Evolutionary conservation across 1,140 invertebrate genomes (phyloP), one percentile per base, ranked within the genome.

Genomic region (Atta cephalotes): DNA sequence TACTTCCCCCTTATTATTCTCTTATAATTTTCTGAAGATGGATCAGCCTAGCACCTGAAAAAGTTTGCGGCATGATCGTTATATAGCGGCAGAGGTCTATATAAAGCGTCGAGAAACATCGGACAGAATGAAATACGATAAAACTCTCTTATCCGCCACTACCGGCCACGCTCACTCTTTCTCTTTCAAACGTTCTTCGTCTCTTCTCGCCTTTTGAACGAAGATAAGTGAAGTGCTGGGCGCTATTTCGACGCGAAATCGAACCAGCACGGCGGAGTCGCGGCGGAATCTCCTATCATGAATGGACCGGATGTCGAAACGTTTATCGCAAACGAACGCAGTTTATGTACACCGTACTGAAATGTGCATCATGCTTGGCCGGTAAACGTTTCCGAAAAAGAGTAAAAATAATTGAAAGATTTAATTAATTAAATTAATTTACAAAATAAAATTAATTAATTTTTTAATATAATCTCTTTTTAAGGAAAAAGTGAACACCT

Each of bases 101-200:
- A 85, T 87, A 85, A 70, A 87, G 45, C 62, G 28, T 31, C 58
- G 71, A 53, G 53, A 51, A 65, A 72, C 53, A 66, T 51, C 35
- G 51, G 35, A 21, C 63, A n/a, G 49, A 65, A 87, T 85, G 56
- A 87, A 87, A 70, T 70, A 65, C 53, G 85, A 87, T 87, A 85
- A 85, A 77, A 87, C 31, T 45, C 31, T 45, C 39, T 78, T 77
- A 87, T 71, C 45, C n/a, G 28, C 60, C 31, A 53, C 25, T 49
- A 45, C 56, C 63, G 35, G 25, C 39, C 63, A 58, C 53, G 7
- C 78, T 72, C 66, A 31, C 58, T 86, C 51, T 49, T 39, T 81
- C 85, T 86, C 53, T 78, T n/a, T 63, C 35, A n/a, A 25, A 56
- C 35, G 14, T 74, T 39, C 60, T 51, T 16, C 31, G 3, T 80